Base-by-base conservation (phyloP, 2,888 invertebrate species). In the Diarsia mendica region DNA sequence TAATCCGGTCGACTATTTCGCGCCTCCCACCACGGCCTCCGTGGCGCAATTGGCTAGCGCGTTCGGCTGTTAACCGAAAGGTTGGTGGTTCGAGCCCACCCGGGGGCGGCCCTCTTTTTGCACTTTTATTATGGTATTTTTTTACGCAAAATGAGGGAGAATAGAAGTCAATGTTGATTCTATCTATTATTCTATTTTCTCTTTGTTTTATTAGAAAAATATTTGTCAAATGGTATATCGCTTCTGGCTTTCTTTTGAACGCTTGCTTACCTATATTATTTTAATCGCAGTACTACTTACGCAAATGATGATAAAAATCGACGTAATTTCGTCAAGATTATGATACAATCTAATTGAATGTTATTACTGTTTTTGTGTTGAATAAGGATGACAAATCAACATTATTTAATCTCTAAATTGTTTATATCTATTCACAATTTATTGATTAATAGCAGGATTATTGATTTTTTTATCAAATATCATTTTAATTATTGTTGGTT, bases 11-110 rank as follows among this genome's bases (percentile, higher is more conserved):
- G 11, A 11, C 55, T 75, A 81, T 83, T 83, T 83, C 67, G 1
- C 67, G 0, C 15, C 46, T 60, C 20, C 49, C 70, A 64, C 46
- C 75, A 84, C 60, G 51, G 96, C 96, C 98, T 98, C 98, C 98
- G 98, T 98, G 98, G 98, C 98, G 98, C 98, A 98, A 98, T 98
- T 93, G 98, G 98, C 97, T 98, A 98, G 98, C 98, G 98, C 98
- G 98, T 98, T 98, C 98, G 98, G 98, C 98, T 98, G 98, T 98
- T 98, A 98, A 98, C 98, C 98, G 98, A 98, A 98, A 98, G 98
- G 98, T 98, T 98, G 98, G 98, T 98, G 98, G 98, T 98, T 98
- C 98, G 98, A 98, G 98, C 98, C 98, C 98, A 98, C 98, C 98
- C 98, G 98, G 98, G 98, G 98, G 98, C 98, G 98, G 55, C 68